These are phyloP conservation scores for Ciconia stormi DNA, from an alignment of 2,113 vertebrate genomes.

Conservation along the genomic window DNA sequence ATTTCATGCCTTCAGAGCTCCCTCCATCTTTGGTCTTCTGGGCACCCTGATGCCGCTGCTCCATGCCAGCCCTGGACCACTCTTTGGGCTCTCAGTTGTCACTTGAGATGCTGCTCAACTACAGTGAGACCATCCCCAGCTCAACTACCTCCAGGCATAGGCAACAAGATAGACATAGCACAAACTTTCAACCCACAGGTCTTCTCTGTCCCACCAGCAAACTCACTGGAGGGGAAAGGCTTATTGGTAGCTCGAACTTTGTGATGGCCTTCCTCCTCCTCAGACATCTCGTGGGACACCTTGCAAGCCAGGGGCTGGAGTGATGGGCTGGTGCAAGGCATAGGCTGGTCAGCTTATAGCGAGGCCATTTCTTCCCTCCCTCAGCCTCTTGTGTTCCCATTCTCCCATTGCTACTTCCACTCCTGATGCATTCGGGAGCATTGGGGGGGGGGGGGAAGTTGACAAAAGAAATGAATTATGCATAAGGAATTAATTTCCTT, in stretches of 20 bases:
- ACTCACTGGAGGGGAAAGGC: not conserved
- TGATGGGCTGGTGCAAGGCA: not conserved
- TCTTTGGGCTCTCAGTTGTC: not conserved
- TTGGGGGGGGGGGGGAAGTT: conserved; percentile 39
- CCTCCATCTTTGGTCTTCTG: not conserved
- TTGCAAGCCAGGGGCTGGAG: not conserved
- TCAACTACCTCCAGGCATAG: fast-evolving
- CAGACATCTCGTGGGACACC: not conserved
- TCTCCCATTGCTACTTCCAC: conserved; percentile 56
- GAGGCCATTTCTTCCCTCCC: not conserved
- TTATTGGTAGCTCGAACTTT: not conserved
- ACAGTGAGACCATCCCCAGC: not conserved
- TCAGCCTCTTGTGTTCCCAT: not conserved
- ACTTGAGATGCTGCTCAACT: not conserved
- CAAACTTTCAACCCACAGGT: not conserved
- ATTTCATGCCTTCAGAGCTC: not conserved
- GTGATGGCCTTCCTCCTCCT: not conserved
- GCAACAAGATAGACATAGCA: not conserved
- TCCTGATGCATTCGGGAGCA: conserved; percentile 56
- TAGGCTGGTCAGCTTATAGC: not conserved
- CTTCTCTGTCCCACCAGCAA: not conserved
- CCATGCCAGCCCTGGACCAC: not conserved
- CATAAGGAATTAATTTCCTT: conserved; percentile 81
- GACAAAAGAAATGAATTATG: conserved; percentile 84
- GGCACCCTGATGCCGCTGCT: not conserved